Evolutionary conservation across 2,888 invertebrate species (phyloP), one percentile per base, ranked within the genome.

Genomic region (Merodon equestris): DNA sequence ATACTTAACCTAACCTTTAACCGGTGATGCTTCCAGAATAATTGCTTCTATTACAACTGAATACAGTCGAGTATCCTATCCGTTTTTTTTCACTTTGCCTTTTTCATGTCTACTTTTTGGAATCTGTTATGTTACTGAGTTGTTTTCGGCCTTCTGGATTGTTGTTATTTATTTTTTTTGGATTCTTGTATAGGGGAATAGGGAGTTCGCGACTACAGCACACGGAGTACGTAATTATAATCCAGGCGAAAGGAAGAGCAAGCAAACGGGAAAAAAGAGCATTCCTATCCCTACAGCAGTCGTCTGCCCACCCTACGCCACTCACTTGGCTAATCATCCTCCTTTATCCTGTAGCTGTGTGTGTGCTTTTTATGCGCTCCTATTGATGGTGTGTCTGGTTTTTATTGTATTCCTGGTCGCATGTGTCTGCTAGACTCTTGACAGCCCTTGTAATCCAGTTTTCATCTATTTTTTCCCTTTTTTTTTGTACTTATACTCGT

Each of bases 391-490:
- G n/a, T 44, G 60, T 67, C 61, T 67, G 66, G 17, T 48, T 71
- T 60, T 70, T 72, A 67, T 51, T 57, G 47, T 54, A 48, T 17
- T 44, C 53, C 53, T 61, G 63, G 58, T 63, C 57, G 44, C 48
- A 42, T 63, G 57, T 53, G 67, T 19, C 56, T 51, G 67, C 61
- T 53, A 66, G 64, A 48, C 63, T 56, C 58, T 50, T 66, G 54
- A 57, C 58, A 63, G 63, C 67, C 54, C 77, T 68, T 79, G 67
- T 79, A 67, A 58, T 79, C 73, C 73, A 50, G 63, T 66, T 73
- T 48, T 58, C 38, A 67, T 36, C 47, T 48, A 17, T 61, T 53
- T 58, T 18, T 51, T 48, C 36, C 14, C 19, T 18, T 48, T 44
- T 44, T 47, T 18, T 18, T 60, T 60, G n/a, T 18, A 7, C 40